Base-by-base conservation (phyloP, 2,797 vertebrate genomes). In the Xyrichtys novacula region DNA sequence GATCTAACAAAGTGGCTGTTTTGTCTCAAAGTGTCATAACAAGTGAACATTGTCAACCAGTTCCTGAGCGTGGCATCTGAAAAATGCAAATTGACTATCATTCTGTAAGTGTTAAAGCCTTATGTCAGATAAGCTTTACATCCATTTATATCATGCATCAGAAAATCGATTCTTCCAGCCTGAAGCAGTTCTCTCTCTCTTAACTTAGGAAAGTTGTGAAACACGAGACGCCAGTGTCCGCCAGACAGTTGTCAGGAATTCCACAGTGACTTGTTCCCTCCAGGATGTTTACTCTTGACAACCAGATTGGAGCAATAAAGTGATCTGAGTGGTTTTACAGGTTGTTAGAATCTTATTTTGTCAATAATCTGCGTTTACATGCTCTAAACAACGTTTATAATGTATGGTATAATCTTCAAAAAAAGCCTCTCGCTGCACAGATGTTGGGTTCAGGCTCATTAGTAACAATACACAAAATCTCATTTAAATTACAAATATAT, bases 401-500 rank as follows among this genome's bases (percentile, higher is more conserved):
- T n/a, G 9, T 15, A 16, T 17, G 25, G 29, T 34, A 15, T 42
- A 0, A 23, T 68, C 22, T 49, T 34, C n/a, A n/a, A n/a, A n/a
- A n/a, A n/a, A 22, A 47, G 3, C 23, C 22, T 46, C 22, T n/a
- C 20, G 5, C 11, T 16, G 44, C 22, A 25, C 44, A 25, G 44
- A 34, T 59, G 25, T 28, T 17, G 48, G 16, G 26, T 22, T 49
- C 19, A 48, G 38, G 52, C 28, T 20, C 14, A 38, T 59, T 20
- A 29, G 3, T 16, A 46, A 68, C 57, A 44, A 47, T 52, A 23
- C 26, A 42, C 49, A 44, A 1, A 46, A 36, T 70, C 8, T 15
- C 22, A 76, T 74, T 70, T 65, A 42, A 80, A 72, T 69, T 38
- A 56, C 57, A 79, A 67, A 56, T 61, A 40, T 12, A 46, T 32